Evolutionary conservation across 2,113 vertebrate genomes (phyloP).

Genomic region (Vombatus ursinus): DNA sequence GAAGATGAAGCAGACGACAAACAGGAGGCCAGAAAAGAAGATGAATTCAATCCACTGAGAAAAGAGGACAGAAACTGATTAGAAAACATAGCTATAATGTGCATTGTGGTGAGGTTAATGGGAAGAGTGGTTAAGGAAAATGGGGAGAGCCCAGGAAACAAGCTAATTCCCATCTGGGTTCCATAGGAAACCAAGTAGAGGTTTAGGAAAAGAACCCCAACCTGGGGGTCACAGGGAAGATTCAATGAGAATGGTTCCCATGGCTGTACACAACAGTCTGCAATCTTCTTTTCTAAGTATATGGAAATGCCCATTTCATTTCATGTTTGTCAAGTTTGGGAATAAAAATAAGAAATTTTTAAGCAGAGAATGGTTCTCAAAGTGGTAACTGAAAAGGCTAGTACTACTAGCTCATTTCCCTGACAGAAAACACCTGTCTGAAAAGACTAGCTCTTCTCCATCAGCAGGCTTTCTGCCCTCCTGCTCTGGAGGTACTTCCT

Average conservation of each 20-base stretch:
- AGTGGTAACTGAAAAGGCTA: background rate
- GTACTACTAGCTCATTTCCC: background rate
- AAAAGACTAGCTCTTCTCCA: background rate
- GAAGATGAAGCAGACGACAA: conserved; percentile 93
- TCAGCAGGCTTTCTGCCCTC: background rate
- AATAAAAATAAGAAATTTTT: background rate
- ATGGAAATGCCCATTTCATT: background rate
- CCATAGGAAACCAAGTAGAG: background rate
- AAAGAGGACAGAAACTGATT: conserved; percentile 4
- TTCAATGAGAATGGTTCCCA: background rate
- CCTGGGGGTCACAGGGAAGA: background rate
- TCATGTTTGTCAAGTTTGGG: background rate
- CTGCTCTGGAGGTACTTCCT: background rate
- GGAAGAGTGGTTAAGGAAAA: background rate
- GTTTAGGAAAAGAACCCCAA: background rate
- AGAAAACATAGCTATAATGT: background rate
- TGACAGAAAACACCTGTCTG: background rate
- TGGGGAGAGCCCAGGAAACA: background rate
- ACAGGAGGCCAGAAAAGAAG: conserved; percentile 92
- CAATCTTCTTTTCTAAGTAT: background rate
- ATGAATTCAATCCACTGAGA: conserved; percentile 97
- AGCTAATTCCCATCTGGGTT: background rate
- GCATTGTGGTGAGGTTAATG: background rate
- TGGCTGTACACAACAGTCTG: background rate
- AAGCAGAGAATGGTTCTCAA: background rate